phyloP scores from a whole-genome alignment of 1,140 invertebrate species.

The Drosophila subpulchrella region DNA sequence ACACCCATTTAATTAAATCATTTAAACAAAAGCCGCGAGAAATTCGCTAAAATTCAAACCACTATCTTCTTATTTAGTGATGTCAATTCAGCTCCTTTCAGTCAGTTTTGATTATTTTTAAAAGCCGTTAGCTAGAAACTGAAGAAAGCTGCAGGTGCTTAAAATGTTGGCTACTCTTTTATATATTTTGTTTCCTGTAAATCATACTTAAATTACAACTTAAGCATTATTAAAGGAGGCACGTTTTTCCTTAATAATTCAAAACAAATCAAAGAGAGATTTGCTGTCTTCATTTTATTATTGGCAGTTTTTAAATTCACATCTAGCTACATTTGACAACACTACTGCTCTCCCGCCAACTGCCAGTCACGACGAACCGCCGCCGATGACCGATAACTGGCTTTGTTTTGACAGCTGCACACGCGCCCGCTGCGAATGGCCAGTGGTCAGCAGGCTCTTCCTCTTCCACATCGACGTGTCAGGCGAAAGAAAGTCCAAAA shows the following conservation, averaged over 20 bases:
- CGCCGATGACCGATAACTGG: constrained; percentile 16
- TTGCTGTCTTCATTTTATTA: background rate
- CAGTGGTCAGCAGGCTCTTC: constrained; percentile 38
- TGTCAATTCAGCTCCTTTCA: background rate
- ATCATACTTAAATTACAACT: no score
- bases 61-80: background rate
- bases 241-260: no score
- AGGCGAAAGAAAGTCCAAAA: constrained; percentile 49
- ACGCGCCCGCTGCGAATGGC: constrained; percentile 34
- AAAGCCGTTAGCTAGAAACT: background rate
- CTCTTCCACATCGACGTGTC: constrained; percentile 75
- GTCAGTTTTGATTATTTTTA: background rate
- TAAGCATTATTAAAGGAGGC: no score
- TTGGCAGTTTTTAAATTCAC: background rate
- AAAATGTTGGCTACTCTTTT: no score
- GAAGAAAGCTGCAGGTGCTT: no score
- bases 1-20: constrained; percentile 89
- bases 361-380: constrained; percentile 9
- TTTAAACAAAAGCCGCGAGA: constrained; percentile 9
- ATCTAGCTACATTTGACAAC: background rate
- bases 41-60: constrained; percentile 27
- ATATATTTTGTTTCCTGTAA: no score
- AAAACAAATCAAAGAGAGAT: no score
- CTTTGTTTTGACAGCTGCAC: constrained; percentile 49
- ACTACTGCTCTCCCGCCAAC: background rate